Base-by-base conservation (phyloP, 2,113 vertebrate species). In the Suricata suricatta region DNA sequence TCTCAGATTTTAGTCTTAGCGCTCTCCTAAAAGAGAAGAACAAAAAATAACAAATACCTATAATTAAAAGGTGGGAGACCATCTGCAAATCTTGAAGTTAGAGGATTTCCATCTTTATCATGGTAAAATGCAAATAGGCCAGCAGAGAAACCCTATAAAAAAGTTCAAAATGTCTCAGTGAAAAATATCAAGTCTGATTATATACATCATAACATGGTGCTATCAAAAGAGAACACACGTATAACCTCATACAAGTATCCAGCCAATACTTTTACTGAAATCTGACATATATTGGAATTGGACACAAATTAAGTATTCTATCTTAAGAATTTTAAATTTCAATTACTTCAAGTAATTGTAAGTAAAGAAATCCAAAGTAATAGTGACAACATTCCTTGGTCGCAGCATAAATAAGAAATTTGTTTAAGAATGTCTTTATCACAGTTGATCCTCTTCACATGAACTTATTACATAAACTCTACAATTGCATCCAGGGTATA, bases 61-160 rank as follows among this genome's bases (percentile, higher is more conserved):
- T 99, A 99, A 93, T 99, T 99, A 98, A 99, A 99, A 86, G 99
- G 98, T 2, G 99, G 99, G 57, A 99, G 99, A 71, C 99, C 99
- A 94, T 99, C 99, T 91, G 99, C 98, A 41, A 99, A 99, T 98
- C 99, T 99, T 92, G 99, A 98, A 3, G 99, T 99, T 97, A 99
- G 98, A 96, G 99, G 99, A 95, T 99, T 99, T 74, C 99, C 99
- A 66, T 99, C 99, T 79, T 99, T 99, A 91, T 99, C 99, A 54
- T 99, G 99, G 98, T 99, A 99, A 98, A 99, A 99, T 7, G 99
- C 99, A 98, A 99, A 99, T 0, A 99, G 99, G 21, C 99, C 99
- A 17, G 99, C 99, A 27, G 99, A 99, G 97, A 99, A 99, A 15
- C 99, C 99, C 99, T 99, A 69, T 57, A 77, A 98, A 35, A 94